Percentiles rank a stretch among this genome's conserved stretches.
Evolutionary conservation across 2,113 vertebrate genomes (phyloP).

Genomic region (Ophthalmolycus amberensis): DNA sequence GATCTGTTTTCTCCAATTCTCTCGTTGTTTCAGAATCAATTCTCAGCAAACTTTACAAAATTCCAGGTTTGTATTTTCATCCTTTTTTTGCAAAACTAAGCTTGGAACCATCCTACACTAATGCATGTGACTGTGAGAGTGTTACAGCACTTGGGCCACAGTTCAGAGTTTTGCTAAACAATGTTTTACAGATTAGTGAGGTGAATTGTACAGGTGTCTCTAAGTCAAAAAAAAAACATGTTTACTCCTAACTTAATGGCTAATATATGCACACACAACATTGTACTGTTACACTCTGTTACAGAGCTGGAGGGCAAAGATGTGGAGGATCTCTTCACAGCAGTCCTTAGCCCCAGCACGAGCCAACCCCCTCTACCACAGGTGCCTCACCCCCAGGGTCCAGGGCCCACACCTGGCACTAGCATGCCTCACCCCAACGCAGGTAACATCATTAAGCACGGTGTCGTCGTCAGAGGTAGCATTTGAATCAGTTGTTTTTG

Average conservation of each 20-base stretch:
- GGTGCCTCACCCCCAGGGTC: conserved; percentile 85
- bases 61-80: conserved; percentile 89
- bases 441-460: conserved; percentile 76
- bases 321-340: conserved; percentile 97
- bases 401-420: conserved; percentile 76
- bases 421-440: conserved; percentile 86
- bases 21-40: conserved; percentile 89
- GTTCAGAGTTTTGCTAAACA: too few species aligned
- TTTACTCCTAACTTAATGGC: neutral
- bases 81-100: neutral
- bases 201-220: too few species aligned
- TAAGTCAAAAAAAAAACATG: neutral
- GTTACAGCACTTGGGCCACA: neutral
- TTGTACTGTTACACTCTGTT: conserved; percentile 18
- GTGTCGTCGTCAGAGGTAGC: neutral
- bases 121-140: neutral
- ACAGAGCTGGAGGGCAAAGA: conserved; percentile 97
- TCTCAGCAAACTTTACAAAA: conserved; percentile 97
- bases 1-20: conserved; percentile 14
- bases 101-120: neutral
- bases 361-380: conserved; percentile 85
- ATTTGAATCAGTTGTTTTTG: neutral
- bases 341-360: conserved; percentile 92
- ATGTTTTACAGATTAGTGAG: too few species aligned
- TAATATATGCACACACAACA: neutral